A percentile compares a stretch with the other conserved stretches of the same genome.
phyloP scores from a whole-genome alignment of 2,797 vertebrate genomes.

The Nasua narica region DNA sequence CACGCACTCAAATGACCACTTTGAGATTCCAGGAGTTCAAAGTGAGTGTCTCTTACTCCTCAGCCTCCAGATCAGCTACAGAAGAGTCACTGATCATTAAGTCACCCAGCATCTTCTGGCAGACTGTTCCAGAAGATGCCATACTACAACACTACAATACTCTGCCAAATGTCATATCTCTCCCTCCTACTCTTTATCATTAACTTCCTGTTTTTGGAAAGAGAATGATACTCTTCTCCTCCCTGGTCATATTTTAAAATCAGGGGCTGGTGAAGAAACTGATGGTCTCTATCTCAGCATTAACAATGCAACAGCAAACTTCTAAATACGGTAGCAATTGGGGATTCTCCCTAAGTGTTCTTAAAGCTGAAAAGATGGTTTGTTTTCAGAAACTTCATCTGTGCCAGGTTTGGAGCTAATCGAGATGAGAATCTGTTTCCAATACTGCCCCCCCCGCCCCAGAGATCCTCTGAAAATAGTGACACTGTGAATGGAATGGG shows the following conservation, averaged over 20 bases:
- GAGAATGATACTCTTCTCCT: neutral
- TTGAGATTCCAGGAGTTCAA: neutral
- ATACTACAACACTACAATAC: neutral
- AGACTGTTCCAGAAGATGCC: neutral
- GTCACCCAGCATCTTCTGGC: neutral
- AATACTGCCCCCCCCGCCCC: neutral
- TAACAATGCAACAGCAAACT: neutral
- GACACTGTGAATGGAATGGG: neutral
- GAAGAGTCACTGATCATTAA: fast-evolving
- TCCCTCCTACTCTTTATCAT: neutral
- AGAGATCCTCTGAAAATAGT: neutral
- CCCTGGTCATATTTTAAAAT: neutral
- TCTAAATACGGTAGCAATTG: neutral
- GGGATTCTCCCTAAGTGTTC: neutral
- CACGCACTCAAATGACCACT: neutral
- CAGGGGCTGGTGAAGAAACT: neutral
- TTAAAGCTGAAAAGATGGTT: neutral
- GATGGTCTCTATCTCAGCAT: neutral
- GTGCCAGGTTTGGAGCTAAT: neutral
- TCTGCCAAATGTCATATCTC: neutral
- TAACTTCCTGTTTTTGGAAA: neutral
- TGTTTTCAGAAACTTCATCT: neutral
- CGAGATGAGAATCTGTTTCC: neutral
- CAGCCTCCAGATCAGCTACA: neutral
- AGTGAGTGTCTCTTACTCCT: neutral